Base-by-base conservation (phyloP, 2,888 invertebrate genomes). In the Selenia dentaria region DNA sequence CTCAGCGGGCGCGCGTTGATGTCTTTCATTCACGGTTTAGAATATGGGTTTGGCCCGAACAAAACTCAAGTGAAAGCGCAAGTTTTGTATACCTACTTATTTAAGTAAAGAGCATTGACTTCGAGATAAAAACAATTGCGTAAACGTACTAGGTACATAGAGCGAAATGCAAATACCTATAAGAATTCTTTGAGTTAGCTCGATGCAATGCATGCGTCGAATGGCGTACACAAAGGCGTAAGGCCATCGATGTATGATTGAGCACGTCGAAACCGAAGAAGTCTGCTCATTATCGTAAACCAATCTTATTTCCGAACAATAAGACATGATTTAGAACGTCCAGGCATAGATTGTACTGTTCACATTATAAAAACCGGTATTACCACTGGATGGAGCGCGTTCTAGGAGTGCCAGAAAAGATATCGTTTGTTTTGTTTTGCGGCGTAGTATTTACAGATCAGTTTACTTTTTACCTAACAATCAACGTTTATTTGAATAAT, bases 241-340 rank as follows among this genome's bases (percentile, higher is more conserved):
- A 54, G 56, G 2, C 6, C 22, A 8, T 53, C 62, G 58, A 57
- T 64, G 55, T 66, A 71, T 68, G 64, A 67, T 59, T 55, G 50
- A 52, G 58, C 72, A 69, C 70, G 72, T 62, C 50, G 56, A 51
- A 56, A 51, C 54, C 56, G 54, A 52, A 34, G 44, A 42, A 36
- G 24, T 26, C 12, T 10, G 31, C 25, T 11, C 3, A 31, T 37
- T 39, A 43, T 11, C 18, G 28, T 20, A 40, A 35, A 26, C 6
- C 20, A 31, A 40, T 34, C 37, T 28, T 52, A 54, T 31, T 9
- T 26, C 36, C 22, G 2, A 33, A 11, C 28, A 22, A 24, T 54
- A 59, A 46, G 48, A 34, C 41, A 43, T 48, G 43, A 34, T 48
- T 46, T 52, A 13, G 51, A 22, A 43, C 39, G 47, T 8, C 22